Evolutionary conservation across 2,888 invertebrate species (phyloP).

Genomic region (Leucozona laternaria): DNA sequence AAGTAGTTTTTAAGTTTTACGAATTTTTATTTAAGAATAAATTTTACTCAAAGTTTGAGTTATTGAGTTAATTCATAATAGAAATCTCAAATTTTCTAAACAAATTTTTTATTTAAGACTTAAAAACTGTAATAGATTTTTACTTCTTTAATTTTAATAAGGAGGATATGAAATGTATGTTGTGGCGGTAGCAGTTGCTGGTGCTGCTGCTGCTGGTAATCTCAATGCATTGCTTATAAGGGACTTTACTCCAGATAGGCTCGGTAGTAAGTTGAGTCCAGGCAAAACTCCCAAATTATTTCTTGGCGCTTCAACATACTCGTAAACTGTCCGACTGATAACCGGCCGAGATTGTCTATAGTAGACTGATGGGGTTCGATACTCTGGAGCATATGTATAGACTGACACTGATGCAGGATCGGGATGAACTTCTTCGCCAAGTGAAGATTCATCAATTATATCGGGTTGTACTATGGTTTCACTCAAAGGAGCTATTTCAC

Average conservation of each 20-base stretch:
- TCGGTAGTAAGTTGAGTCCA: neutral
- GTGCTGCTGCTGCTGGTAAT: neutral
- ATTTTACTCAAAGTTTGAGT: too few species aligned
- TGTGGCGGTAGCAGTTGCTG: neutral
- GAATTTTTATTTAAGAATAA: too few species aligned
- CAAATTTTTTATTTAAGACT: too few species aligned
- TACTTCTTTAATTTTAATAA: neutral
- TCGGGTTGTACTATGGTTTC: neutral
- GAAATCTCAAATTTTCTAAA: too few species aligned
- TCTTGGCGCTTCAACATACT: neutral
- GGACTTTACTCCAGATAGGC: neutral
- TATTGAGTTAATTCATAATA: too few species aligned
- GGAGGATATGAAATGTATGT: neutral
- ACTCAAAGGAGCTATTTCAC: neutral
- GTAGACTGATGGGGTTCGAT: neutral
- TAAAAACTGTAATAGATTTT: too few species aligned
- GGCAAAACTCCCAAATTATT: neutral
- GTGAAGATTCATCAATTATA: neutral
- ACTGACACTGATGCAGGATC: neutral
- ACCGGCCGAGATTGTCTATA: neutral
- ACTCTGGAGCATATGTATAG: slow-evolving; percentile 13
- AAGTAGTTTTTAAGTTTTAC: too few species aligned
- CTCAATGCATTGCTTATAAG: neutral
- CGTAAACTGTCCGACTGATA: neutral
- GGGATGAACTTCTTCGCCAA: neutral